phyloP scores from a whole-genome alignment of 2,888 invertebrate species.

The Xestia rhomboidea region DNA sequence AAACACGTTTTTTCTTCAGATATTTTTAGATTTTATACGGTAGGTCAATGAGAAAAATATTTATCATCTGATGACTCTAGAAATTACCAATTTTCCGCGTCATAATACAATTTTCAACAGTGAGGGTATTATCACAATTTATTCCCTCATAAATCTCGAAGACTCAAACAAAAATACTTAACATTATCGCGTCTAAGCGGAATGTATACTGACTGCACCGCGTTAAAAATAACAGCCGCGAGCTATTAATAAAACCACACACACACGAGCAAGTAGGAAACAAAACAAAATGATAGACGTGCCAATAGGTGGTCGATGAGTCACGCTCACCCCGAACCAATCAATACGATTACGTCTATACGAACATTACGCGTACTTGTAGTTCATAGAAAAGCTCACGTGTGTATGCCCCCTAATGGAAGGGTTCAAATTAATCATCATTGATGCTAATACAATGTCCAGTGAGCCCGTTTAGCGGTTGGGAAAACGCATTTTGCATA shows the following conservation, averaged over 20 bases:
- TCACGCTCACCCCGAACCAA: conserved; percentile 65
- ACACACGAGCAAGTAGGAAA: conserved; percentile 50
- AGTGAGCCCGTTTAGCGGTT: neutral
- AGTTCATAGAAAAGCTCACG: conserved; percentile 4
- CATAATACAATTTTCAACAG: neutral
- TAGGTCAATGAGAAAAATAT: neutral
- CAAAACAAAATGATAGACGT: conserved; percentile 65
- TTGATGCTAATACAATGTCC: conserved; percentile 14
- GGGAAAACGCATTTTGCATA: neutral
- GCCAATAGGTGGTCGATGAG: conserved; percentile 75
- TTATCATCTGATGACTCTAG: neutral
- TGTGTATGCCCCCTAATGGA: conserved; percentile 3
- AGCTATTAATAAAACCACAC: conserved; percentile 57
- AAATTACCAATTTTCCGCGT: neutral
- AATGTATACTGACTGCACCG: conserved; percentile 58
- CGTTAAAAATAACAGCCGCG: conserved; percentile 62
- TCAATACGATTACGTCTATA: conserved; percentile 54
- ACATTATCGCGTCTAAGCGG: conserved; percentile 41
- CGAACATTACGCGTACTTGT: conserved; percentile 25
- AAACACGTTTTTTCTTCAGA: neutral
- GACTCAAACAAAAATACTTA: conserved; percentile 28
- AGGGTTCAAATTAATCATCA: conserved; percentile 13
- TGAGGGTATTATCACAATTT: neutral
- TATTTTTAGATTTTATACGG: neutral
- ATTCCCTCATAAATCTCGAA: conserved; percentile 8